Evolutionary conservation across 1,140 invertebrate species (phyloP).

Genomic region (Diploscapter pachys): DNA sequence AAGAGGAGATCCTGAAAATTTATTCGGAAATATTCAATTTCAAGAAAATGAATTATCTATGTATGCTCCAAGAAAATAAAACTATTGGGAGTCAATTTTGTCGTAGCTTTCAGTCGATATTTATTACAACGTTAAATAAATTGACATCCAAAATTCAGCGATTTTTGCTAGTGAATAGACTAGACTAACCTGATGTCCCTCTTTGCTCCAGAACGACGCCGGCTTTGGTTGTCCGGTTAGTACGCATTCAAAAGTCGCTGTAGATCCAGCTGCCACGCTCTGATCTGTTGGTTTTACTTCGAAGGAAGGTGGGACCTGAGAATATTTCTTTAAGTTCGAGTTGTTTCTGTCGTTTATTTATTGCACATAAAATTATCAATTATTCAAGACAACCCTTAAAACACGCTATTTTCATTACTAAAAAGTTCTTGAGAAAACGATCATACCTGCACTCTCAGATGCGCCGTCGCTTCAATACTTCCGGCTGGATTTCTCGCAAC

Average conservation of each 20-base stretch:
- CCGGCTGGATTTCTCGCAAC: constrained; percentile 77
- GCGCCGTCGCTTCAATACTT: constrained; percentile 71
- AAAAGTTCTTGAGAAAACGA: no score
- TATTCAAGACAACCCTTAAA: no score
- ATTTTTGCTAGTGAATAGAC: no score
- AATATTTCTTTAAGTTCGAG: neutral
- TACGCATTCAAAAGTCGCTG: constrained; percentile 76
- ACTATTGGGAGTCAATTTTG: no score
- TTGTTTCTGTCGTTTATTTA: neutral
- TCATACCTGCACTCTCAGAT: constrained; percentile 66
- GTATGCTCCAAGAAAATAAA: no score
- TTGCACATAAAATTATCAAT: no score
- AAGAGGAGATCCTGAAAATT: constrained; percentile 72
- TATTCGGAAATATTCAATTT: constrained; percentile 9
- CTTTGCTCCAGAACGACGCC: constrained; percentile 80
- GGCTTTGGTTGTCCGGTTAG: constrained; percentile 80
- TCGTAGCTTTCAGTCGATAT: no score
- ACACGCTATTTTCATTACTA: no score
- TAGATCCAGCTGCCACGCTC: constrained; percentile 72
- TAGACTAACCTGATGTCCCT: constrained; percentile 68
- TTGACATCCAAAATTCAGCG: no score
- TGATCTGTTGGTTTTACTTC: constrained; percentile 74
- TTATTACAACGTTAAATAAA: no score
- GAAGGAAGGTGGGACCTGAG: constrained; percentile 72
- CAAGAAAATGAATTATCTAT: constrained; percentile 1